Percentiles rank a stretch among this genome's conserved stretches.
These are phyloP conservation scores for Garra rufa DNA, from an alignment of 2,113 vertebrate species.

Conservation along the genomic window DNA sequence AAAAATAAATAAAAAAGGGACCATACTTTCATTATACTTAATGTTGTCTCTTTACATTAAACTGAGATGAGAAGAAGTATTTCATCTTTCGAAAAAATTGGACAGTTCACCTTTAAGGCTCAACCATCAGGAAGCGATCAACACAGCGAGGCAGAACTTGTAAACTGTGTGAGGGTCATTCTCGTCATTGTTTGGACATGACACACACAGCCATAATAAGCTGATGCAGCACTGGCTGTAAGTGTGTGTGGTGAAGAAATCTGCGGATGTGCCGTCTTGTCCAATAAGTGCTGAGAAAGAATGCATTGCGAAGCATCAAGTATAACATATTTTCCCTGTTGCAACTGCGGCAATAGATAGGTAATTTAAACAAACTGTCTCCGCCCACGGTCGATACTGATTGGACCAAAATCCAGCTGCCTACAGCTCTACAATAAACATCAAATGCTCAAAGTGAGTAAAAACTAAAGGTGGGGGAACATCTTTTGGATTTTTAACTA, in stretches of 20 bases:
- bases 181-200: conserved; percentile 9
- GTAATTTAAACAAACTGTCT: neutral
- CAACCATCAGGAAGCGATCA: neutral
- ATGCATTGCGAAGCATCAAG: neutral
- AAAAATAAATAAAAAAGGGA: too few species aligned
- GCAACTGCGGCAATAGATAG: neutral
- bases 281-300: neutral
- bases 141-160: neutral
- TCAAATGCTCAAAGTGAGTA: too few species aligned
- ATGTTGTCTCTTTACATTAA: too few species aligned
- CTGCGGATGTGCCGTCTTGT: neutral
- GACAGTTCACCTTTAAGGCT: neutral
- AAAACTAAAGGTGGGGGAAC: neutral
- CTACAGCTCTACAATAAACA: neutral
- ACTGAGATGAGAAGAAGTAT: too few species aligned
- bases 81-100: neutral
- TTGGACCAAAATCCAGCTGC: neutral
- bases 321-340: neutral
- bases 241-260: neutral
- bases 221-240: neutral
- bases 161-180: conserved; percentile 9
- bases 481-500: neutral
- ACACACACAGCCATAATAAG: conserved; percentile 19
- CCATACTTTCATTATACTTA: too few species aligned
- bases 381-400: neutral